Conservation (phyloP, 2,113 vertebrate genomes). For the Leucoraja erinaceus region DNA sequence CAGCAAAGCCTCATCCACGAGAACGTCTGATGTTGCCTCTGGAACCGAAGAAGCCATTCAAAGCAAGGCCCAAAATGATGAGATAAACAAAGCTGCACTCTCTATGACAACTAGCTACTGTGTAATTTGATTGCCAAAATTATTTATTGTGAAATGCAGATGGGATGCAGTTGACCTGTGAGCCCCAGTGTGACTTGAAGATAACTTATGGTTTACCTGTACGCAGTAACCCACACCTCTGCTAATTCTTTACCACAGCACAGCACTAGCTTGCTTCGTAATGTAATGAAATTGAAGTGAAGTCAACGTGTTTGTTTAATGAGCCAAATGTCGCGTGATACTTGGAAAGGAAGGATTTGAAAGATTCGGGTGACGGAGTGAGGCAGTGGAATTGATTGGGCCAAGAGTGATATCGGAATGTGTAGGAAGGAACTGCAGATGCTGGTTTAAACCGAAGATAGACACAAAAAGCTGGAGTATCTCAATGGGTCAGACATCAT, state of each 20-base stretch:
- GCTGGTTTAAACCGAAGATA: too few species aligned
- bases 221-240: not conserved
- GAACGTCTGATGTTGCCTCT: conserved; percentile 10
- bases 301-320: not conserved
- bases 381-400: not conserved
- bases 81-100: not conserved
- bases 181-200: not conserved
- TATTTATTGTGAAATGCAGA: conserved; percentile 4
- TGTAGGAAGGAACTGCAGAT: too few species aligned
- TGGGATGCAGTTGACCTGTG: conserved; percentile 22
- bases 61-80: not conserved
- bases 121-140: conserved; percentile 3
- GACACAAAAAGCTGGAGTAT: too few species aligned
- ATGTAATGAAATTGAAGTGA: not conserved
- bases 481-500: too few species aligned
- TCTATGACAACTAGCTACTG: not conserved
- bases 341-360: not conserved
- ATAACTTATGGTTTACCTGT: not conserved
- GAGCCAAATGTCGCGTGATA: not conserved
- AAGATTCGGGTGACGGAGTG: not conserved
- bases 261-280: too few species aligned
- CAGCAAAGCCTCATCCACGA: not conserved
- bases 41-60: not conserved
- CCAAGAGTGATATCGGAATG: too few species aligned
- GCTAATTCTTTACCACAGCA: not conserved